Base-by-base conservation (phyloP, 2,888 invertebrate species). In the Rhodophaea formosa region DNA sequence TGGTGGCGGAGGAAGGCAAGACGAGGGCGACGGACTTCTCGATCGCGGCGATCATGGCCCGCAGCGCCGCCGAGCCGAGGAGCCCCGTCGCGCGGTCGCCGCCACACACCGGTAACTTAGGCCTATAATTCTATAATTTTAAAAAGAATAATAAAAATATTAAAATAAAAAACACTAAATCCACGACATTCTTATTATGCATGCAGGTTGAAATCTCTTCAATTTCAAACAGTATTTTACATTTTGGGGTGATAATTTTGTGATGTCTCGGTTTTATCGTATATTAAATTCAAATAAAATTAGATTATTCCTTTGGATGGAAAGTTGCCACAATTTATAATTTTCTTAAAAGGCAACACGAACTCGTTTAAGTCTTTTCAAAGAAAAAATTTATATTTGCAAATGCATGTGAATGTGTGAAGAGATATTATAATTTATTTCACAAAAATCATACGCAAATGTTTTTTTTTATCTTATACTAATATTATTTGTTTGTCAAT, bases 1-100 rank as follows among this genome's bases (percentile, higher is more conserved):
- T 90, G 88, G 86, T 90, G 82, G 87, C 89, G 69, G 88, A 86
- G 77, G 89, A 90, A 67, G 74, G 87, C 69, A 88, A 87, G 84
- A 87, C 86, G 65, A 79, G 83, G 87, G 97, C 97, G 80, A 98
- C 98, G 78, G 98, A 98, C 93, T 98, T 98, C 93, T 97, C 97
- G 82, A 98, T 98, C 82, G 97, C 97, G 72, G 97, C 97, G 77
- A 97, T 98, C 85, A 98, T 98, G 97, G 96, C 97, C 69, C 92
- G 94, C 69, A 89, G 87, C 77, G 86, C 84, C 72, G 84, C 79
- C 62, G 86, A 88, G 74, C 84, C 85, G 72, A 86, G 88, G 72
- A 88, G 87, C 75, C 88, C 90, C 75, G 82, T 71, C 82, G 86
- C 87, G 63, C 83, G 83, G 63, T 84, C 87, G 66, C 88, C 89